Evolutionary conservation across 2,113 vertebrate genomes (phyloP), one percentile per base, ranked within the genome.

Genomic region (Pseudolaguvia tuberculata): DNA sequence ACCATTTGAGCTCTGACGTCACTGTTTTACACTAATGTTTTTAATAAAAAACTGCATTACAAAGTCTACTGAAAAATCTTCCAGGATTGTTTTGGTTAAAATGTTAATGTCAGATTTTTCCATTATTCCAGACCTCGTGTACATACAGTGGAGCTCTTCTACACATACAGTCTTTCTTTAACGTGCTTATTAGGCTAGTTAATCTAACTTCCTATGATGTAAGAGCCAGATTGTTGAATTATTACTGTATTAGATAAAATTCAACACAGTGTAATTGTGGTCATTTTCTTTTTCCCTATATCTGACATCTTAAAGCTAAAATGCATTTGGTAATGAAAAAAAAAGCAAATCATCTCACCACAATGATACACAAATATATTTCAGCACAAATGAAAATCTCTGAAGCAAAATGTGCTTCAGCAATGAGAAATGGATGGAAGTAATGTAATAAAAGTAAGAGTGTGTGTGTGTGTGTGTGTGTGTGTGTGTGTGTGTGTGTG

Each of bases 141-240:
- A 15, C 42, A 5, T 21, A 23, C n/a, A n/a, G n/a, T n/a, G n/a
- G n/a, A n/a, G n/a, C n/a, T n/a, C 48, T 3, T 48, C 25, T 27
- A 48, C 23, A 27, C 63, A 48, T 25, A 14, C 42, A 66, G 1
- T 21, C 8, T 48, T 10, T 25, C 63, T 66, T 15, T 17, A 25
- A 8, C 14, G 9, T 10, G 42, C 23, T 47, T 14, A 48, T 66
- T 66, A 66, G 23, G 63, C 63, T 48, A 66, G 63, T 66, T 48
- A 66, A 47, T 48, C 42, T 48, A 42, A 66, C 63, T 18, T 66
- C 42, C 63, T 48, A 18, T 48, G 45, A 66, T 66, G 3, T 66
- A 4, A 48, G 21, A 25, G 21, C 15, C 45, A 66, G 42, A 66
- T 66, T 48, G 23, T 27, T 66, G 5, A 48, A 15, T 65, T 39